A percentile compares a stretch with the other conserved stretches of the same genome.
Evolutionary conservation across 2,888 invertebrate genomes (phyloP).

Genomic region (Calliphora vomitoria): DNA sequence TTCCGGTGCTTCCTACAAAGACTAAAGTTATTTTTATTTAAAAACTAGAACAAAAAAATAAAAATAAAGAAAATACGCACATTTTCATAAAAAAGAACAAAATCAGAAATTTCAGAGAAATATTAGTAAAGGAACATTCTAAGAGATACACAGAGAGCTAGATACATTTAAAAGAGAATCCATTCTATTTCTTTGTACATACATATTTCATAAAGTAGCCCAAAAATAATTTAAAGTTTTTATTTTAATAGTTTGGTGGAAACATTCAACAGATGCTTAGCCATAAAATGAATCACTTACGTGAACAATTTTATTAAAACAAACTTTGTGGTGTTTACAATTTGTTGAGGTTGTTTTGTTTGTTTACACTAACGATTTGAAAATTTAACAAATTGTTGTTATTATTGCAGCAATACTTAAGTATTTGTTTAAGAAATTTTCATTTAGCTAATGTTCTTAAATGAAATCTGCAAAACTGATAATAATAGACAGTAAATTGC

Average conservation of each 20-base stretch:
- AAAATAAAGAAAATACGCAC: slow-evolving; percentile 43
- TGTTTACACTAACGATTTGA: background rate
- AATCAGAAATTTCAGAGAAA: background rate
- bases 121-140: background rate
- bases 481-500: background rate
- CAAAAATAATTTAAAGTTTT: background rate
- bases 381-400: background rate
- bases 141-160: background rate
- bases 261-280: slow-evolving; percentile 50
- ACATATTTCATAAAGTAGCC: background rate
- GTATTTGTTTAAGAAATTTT: background rate
- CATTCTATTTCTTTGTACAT: background rate
- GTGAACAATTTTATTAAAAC: background rate
- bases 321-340: background rate
- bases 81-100: slow-evolving; percentile 24
- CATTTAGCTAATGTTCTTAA: background rate
- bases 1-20: slow-evolving; percentile 58
- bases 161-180: too few species aligned
- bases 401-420: background rate
- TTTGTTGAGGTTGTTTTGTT: background rate
- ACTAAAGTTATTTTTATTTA: slow-evolving; percentile 31
- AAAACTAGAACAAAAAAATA: slow-evolving; percentile 2
- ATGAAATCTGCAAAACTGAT: background rate
- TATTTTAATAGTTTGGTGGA: slow-evolving; percentile 30
- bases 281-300: slow-evolving; percentile 30